These are phyloP conservation scores for Ormia ochracea DNA, from an alignment of 2,888 invertebrate species.

Conservation along the genomic window DNA sequence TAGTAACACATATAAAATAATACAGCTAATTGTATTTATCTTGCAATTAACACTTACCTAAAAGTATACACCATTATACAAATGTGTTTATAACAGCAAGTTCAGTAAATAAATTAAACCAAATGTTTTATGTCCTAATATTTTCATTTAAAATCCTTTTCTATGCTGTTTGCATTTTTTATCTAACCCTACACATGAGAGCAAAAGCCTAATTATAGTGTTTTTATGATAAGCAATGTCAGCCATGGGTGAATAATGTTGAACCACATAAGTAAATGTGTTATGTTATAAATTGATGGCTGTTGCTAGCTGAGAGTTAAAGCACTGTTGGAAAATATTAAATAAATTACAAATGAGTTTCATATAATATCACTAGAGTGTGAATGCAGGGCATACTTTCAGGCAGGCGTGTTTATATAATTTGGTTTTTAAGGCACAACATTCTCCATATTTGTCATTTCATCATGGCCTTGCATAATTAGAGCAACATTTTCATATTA, in stretches of 20 bases:
- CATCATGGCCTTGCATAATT: slow-evolving; percentile 46
- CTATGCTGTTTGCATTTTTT: neutral
- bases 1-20: neutral
- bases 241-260: slow-evolving; percentile 30
- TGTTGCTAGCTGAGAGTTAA: slow-evolving; percentile 18
- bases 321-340: neutral
- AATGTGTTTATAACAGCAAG: neutral
- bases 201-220: slow-evolving; percentile 30
- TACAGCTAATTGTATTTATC: neutral
- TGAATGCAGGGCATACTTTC: slow-evolving; percentile 27
- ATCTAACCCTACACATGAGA: neutral
- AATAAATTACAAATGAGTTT: slow-evolving; percentile 35
- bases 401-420: neutral
- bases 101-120: neutral
- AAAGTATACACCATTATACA: neutral
- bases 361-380: slow-evolving; percentile 4
- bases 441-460: neutral
- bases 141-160: neutral
- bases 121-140: neutral
- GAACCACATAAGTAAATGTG: neutral
- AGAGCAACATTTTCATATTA: slow-evolving; percentile 45
- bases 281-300: slow-evolving; percentile 20
- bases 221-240: slow-evolving; percentile 30
- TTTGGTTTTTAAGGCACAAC: neutral
- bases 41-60: slow-evolving; percentile 3